phyloP scores from a whole-genome alignment of 1,140 invertebrate genomes.

The Apis dorsata region DNA sequence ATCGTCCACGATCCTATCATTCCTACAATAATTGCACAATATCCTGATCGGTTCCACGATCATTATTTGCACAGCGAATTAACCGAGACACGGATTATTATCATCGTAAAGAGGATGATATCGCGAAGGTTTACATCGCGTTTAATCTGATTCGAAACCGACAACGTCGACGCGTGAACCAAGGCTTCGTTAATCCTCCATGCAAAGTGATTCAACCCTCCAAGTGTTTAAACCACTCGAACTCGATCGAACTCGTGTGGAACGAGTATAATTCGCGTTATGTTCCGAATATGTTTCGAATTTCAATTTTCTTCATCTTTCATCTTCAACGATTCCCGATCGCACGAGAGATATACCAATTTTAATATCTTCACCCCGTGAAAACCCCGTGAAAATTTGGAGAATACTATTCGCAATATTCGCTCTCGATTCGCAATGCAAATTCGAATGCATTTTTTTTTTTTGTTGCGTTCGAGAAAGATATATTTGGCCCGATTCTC shows the following conservation, averaged over 20 bases:
- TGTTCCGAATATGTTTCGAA: too few species aligned
- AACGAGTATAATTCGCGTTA: too few species aligned
- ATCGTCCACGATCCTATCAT: neutral
- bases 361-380: too few species aligned
- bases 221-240: neutral
- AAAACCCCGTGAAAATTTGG: too few species aligned
- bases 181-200: neutral
- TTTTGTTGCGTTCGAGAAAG: neutral
- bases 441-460: neutral
- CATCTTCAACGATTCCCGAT: too few species aligned
- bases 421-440: neutral
- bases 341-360: too few species aligned
- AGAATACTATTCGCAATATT: neutral
- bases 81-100: slow-evolving; percentile 29
- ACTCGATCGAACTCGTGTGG: too few species aligned
- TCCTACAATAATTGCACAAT: neutral
- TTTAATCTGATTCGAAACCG: neutral
- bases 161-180: neutral
- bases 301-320: too few species aligned
- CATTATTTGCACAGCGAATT: slow-evolving; percentile 32
- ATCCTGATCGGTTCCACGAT: slow-evolving; percentile 9
- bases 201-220: neutral
- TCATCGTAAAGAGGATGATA: slow-evolving; percentile 24
- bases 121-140: slow-evolving; percentile 20
- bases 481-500: neutral